phyloP scores from a whole-genome alignment of 2,113 vertebrate genomes.

The Poecile atricapillus region DNA sequence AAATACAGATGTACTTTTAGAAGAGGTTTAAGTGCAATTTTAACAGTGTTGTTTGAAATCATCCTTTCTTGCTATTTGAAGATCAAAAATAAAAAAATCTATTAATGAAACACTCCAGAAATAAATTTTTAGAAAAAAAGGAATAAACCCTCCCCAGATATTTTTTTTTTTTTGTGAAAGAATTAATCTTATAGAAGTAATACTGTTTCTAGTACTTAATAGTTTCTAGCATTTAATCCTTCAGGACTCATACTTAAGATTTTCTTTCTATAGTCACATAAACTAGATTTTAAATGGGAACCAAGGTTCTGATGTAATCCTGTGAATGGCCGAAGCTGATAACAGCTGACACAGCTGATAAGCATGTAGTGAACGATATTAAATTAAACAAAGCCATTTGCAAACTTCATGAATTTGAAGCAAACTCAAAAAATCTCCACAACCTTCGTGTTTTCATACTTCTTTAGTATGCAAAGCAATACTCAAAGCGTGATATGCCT shows the following conservation, averaged over 20 bases:
- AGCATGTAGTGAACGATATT: background rate
- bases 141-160: fast-evolving
- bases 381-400: background rate
- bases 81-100: background rate
- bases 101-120: background rate
- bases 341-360: background rate
- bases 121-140: background rate
- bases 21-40: background rate
- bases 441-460: background rate
- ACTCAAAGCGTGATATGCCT: background rate
- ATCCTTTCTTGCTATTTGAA: background rate
- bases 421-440: background rate
- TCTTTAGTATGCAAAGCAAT: background rate
- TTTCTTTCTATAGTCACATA: background rate
- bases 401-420: background rate
- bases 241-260: background rate
- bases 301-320: background rate
- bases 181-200: background rate
- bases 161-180: background rate
- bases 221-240: background rate
- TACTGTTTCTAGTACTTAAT: background rate
- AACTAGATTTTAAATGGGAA: background rate
- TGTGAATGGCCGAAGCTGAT: background rate
- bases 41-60: background rate
- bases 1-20: background rate